Percentiles rank a stretch among this genome's conserved stretches.
phyloP scores from a whole-genome alignment of 2,797 vertebrate species.

The Enteromius treurensis region DNA sequence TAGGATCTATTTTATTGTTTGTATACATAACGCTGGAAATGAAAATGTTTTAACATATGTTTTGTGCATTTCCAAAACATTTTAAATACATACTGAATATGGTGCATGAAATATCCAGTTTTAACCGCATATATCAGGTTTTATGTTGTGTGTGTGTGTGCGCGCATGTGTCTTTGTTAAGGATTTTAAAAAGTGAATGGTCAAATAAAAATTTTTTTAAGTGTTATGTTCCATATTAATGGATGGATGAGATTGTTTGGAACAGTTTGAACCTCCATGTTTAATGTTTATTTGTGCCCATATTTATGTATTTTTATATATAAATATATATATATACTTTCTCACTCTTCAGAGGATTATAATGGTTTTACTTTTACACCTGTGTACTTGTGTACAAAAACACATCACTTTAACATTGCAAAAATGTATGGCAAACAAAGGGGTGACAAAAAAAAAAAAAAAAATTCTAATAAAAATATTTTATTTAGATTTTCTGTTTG shows the following conservation, averaged over 20 bases:
- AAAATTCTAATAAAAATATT: conserved; percentile 5
- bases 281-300: background rate
- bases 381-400: background rate
- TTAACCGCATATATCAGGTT: background rate
- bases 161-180: background rate
- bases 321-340: too few species aligned
- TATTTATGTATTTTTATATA: background rate
- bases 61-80: background rate
- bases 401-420: background rate
- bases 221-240: background rate
- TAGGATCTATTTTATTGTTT: background rate
- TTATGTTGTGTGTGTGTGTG: background rate
- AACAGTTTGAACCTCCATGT: background rate
- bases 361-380: background rate
- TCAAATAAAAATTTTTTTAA: background rate
- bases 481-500: background rate
- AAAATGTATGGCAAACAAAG: background rate
- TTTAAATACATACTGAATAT: background rate
- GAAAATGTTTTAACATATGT: background rate
- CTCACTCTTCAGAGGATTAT: background rate
- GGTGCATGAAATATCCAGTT: background rate
- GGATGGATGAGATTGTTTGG: background rate
- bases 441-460: background rate
- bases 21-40: background rate
- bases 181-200: background rate